phyloP scores from a whole-genome alignment of 2,113 vertebrate genomes.

The Puma concolor region DNA sequence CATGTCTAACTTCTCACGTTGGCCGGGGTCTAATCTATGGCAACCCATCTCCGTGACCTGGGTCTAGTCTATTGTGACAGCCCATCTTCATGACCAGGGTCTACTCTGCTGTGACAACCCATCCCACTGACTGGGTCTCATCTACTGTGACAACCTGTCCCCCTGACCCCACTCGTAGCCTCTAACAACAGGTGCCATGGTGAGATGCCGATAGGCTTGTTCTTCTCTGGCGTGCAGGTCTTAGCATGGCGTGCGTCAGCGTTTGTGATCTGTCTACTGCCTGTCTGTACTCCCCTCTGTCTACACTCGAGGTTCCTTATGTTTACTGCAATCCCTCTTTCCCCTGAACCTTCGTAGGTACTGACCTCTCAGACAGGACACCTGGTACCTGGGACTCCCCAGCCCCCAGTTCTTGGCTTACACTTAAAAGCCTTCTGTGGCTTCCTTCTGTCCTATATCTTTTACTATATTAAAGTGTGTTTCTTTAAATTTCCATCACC shows the following conservation, averaged over 20 bases:
- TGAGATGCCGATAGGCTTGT: background rate
- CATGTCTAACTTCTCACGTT: background rate
- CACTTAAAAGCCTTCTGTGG: no score
- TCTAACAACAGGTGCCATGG: background rate
- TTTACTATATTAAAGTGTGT: no score
- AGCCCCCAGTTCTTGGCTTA: background rate
- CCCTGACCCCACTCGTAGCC: background rate
- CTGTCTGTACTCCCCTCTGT: background rate
- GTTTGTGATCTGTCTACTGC: background rate
- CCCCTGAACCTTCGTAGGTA: background rate
- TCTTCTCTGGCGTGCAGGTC: background rate
- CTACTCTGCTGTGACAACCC: background rate
- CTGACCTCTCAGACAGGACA: no score
- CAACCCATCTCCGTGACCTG: background rate
- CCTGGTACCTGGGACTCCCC: background rate
- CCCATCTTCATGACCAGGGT: background rate
- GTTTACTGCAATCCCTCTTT: background rate
- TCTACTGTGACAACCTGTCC: no score
- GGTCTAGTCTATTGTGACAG: background rate
- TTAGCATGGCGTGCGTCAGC: fast-evolving
- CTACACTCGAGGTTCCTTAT: background rate
- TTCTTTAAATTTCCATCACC: background rate
- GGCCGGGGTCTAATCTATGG: background rate
- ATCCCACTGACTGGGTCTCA: background rate
- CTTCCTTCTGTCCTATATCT: background rate